Percentiles rank a stretch among this genome's conserved stretches.
phyloP scores from a whole-genome alignment of 2,888 invertebrate species.

The Nymphalis urticae region DNA sequence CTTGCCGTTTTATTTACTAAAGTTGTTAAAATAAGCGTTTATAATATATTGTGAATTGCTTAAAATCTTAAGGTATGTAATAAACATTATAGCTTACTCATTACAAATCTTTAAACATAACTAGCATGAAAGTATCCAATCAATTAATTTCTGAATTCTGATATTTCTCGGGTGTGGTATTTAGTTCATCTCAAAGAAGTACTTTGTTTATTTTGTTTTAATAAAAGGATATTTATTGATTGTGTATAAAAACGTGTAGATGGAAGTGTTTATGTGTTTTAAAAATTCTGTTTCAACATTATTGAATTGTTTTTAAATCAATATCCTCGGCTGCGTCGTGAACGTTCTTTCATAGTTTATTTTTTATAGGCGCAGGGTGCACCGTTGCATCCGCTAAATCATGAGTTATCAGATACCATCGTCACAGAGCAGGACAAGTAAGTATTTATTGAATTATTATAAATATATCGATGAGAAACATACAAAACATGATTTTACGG shows the following conservation, averaged over 20 bases:
- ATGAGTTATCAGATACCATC: conserved; percentile 93
- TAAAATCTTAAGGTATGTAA: conserved; percentile 57
- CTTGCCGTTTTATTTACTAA: conserved; percentile 45
- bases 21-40: conserved; percentile 48
- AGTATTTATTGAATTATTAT: conserved; percentile 66
- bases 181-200: conserved; percentile 60
- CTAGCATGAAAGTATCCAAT: conserved; percentile 26
- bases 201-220: conserved; percentile 73
- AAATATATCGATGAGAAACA: conserved; percentile 15
- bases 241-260: conserved; percentile 47
- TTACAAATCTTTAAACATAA: conserved; percentile 6
- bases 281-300: conserved; percentile 31
- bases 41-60: conserved; percentile 50
- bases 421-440: conserved; percentile 91
- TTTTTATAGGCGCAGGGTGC: conserved; percentile 83
- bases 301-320: conserved; percentile 48
- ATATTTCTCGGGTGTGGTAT: conserved; percentile 73
- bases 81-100: conserved; percentile 8
- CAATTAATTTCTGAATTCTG: conserved; percentile 46
- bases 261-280: conserved; percentile 49
- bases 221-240: conserved; percentile 50
- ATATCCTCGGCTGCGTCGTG: conserved; percentile 55
- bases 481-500: conserved; percentile 21
- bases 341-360: conserved; percentile 56
- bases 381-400: conserved; percentile 83